Conservation (phyloP, 2,888 invertebrate species). For the Cyclophora albipunctata region DNA sequence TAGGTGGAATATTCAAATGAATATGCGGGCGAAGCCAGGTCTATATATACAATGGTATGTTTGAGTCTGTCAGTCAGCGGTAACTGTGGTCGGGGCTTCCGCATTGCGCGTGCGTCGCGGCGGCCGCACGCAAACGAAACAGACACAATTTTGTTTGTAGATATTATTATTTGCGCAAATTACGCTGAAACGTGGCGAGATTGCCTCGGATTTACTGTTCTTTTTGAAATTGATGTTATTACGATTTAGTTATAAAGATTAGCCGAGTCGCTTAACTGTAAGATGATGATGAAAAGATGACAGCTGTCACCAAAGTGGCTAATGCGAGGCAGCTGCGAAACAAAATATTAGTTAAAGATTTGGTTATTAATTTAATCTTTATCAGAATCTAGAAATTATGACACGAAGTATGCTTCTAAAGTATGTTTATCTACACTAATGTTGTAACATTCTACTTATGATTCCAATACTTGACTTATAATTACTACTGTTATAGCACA, state of each 20-base stretch:
- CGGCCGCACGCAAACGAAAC: slow-evolving; percentile 23
- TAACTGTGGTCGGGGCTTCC: slow-evolving; percentile 36
- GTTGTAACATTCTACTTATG: no score
- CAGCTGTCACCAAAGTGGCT: no score
- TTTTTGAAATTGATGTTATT: slow-evolving; percentile 3
- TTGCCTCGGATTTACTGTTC: slow-evolving; percentile 4
- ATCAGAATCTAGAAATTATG: no score
- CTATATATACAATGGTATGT: slow-evolving; percentile 25
- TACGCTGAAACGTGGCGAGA: slow-evolving; percentile 11
- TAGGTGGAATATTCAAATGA: slow-evolving; percentile 21
- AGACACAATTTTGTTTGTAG: slow-evolving; percentile 31
- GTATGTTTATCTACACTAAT: no score
- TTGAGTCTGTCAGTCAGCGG: slow-evolving; percentile 31
- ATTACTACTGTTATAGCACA: no score
- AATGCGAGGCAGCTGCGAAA: no score
- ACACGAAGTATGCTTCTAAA: no score
- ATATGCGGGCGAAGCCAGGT: slow-evolving; percentile 19
- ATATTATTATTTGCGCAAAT: slow-evolving; percentile 20
- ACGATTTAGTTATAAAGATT: slow-evolving; percentile 1
- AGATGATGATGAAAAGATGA: no score
- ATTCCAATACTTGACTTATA: no score
- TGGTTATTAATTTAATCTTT: no score
- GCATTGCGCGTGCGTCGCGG: slow-evolving; percentile 40
- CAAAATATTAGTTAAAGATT: no score
- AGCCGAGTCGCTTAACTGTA: neutral